A percentile compares a stretch with the other conserved stretches of the same genome.
These are phyloP conservation scores for Lasioglossum baleicum DNA, from an alignment of 1,140 invertebrate genomes.

Conservation along the genomic window DNA sequence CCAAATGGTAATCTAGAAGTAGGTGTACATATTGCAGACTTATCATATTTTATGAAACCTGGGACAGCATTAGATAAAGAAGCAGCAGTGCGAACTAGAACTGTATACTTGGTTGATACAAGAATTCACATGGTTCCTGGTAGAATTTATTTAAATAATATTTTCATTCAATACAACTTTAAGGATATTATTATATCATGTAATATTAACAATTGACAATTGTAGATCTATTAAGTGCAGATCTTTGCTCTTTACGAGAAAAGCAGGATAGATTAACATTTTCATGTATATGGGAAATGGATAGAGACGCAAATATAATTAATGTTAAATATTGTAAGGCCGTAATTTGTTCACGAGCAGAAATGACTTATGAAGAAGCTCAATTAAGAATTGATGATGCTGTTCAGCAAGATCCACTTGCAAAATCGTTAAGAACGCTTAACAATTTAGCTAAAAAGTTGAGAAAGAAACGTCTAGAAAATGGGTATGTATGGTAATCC, in stretches of 20 bases:
- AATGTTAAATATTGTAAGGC: conserved; percentile 93
- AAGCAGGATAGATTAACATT: conserved; percentile 95
- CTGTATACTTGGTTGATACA: conserved; percentile 94
- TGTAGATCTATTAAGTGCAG: conserved; percentile 92
- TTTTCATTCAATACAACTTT: no score
- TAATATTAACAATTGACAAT: conserved; percentile 53
- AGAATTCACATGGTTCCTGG: conserved; percentile 94
- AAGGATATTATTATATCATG: no score
- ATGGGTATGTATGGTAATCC: conserved; percentile 82
- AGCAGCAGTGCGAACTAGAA: conserved; percentile 91
- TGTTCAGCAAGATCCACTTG: conserved; percentile 86
- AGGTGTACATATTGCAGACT: conserved; percentile 97
- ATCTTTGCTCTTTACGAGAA: conserved; percentile 94
- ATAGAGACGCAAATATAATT: conserved; percentile 91
- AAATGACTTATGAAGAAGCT: conserved; percentile 97
- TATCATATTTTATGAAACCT: conserved; percentile 95
- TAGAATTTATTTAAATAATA: conserved; percentile 65
- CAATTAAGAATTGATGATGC: conserved; percentile 95
- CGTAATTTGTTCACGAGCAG: conserved; percentile 92
- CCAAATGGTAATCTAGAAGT: conserved; percentile 91
- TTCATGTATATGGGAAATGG: conserved; percentile 96
- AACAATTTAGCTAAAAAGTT: conserved; percentile 95
- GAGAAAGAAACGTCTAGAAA: conserved; percentile 91
- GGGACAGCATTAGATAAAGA: conserved; percentile 93
- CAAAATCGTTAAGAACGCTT: conserved; percentile 88